Evolutionary conservation across 2,888 invertebrate species (phyloP), one percentile per base, ranked within the genome.

Genomic region (Orgyia antiqua): DNA sequence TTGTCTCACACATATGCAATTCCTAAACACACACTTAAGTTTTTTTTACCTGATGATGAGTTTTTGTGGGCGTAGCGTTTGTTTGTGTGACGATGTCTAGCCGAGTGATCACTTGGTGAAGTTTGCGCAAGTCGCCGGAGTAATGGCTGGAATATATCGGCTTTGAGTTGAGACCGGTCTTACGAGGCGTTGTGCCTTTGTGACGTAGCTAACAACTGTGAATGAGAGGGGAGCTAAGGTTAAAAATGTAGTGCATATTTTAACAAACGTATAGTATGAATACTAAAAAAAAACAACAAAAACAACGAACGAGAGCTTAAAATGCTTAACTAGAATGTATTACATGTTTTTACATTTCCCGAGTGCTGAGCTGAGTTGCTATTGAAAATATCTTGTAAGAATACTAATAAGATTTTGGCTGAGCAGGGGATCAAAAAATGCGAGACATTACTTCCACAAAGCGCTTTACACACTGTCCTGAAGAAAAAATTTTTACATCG

Each of bases 81-180:
- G 71, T 69, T 69, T 71, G 74, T 76, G 71, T 74, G 70, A 53
- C 52, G 54, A 58, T 63, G 75, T 76, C 78, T 77, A 75, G 76
- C 69, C 68, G 51, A 50, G 67, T 62, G 70, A 74, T 75, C 75
- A 68, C 68, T 15, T 67, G 59, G 69, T 55, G 50, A 68, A 76
- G 72, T 73, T 73, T 73, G 70, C 67, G 62, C 58, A 63, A 74
- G 67, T 68, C 64, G 63, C 60, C 55, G 59, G 61, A 51, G 68
- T 70, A 70, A 72, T 72, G 64, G 61, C 62, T 70, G 64, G 69
- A 66, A 69, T 66, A 64, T 68, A 74, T 71, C 65, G 63, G 66
- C 68, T 68, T 71, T 74, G 65, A 70, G 58, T 62, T 68, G 61
- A 66, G 58, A 58, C 45, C 45, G 41, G 37, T 53, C 52, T 49